phyloP scores from a whole-genome alignment of 2,888 invertebrate genomes.

The Xestia c-nigrum region DNA sequence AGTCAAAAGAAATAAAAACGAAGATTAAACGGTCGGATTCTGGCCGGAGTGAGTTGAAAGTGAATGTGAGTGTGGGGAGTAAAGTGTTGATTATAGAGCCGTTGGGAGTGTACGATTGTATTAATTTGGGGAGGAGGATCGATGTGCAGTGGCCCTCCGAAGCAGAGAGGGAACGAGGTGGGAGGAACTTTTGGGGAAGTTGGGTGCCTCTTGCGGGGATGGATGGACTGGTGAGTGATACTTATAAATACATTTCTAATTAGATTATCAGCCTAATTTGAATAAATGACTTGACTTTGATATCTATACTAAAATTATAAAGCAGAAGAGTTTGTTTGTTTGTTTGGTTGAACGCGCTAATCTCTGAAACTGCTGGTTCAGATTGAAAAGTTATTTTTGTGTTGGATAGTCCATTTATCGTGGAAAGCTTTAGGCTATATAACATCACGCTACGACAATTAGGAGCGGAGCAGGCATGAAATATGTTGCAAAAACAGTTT shows the following conservation, averaged over 20 bases:
- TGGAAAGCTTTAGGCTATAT: too few species aligned
- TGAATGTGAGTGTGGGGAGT: constrained; percentile 85
- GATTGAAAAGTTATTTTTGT: too few species aligned
- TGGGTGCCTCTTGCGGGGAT: constrained; percentile 98
- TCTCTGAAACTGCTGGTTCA: too few species aligned
- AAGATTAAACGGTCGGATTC: constrained; percentile 87
- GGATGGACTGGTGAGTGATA: constrained; percentile 94
- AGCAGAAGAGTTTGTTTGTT: too few species aligned
- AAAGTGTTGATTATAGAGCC: constrained; percentile 88
- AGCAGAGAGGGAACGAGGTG: constrained; percentile 96
- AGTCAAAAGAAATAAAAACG: constrained; percentile 84
- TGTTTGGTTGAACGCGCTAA: too few species aligned
- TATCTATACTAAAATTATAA: too few species aligned
- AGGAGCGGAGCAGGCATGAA: too few species aligned
- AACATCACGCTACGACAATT: too few species aligned
- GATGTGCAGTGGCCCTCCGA: constrained; percentile 99
- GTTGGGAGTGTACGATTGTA: constrained; percentile 95
- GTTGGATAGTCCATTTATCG: too few species aligned
- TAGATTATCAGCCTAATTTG: too few species aligned
- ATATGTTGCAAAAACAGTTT: too few species aligned
- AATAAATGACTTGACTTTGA: too few species aligned
- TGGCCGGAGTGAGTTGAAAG: constrained; percentile 81
- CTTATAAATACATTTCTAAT: not conserved
- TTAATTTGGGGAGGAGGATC: constrained; percentile 96
- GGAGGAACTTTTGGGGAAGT: constrained; percentile 95